Evolutionary conservation across 2,113 vertebrate genomes (phyloP).

Genomic region (Alethe castanea): DNA sequence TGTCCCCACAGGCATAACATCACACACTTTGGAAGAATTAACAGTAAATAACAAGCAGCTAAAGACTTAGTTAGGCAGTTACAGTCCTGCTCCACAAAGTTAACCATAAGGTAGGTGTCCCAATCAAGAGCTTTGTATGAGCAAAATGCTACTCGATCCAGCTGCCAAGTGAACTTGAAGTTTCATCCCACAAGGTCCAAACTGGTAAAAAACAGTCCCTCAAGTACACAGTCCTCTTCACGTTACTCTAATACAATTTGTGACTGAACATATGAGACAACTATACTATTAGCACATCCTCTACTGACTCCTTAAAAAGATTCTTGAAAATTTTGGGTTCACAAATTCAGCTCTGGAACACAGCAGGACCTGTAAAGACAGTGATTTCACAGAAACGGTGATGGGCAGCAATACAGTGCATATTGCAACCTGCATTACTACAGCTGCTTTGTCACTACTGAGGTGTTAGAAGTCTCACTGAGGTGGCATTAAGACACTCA

Average conservation of each 20-base stretch:
- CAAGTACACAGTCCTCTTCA: neutral
- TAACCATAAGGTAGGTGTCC: rapidly evolving
- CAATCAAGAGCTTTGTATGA: neutral
- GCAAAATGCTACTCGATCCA: neutral
- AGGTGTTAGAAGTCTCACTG: neutral
- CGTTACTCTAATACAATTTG: neutral
- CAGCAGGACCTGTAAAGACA: neutral
- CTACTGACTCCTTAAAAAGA: neutral
- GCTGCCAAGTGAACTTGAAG: neutral
- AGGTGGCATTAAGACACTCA: neutral
- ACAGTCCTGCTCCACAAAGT: neutral
- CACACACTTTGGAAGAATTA: neutral
- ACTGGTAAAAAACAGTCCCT: neutral
- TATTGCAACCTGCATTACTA: neutral
- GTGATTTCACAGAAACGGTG: neutral
- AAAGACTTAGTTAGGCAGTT: no score
- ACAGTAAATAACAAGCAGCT: neutral
- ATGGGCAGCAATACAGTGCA: rapidly evolving
- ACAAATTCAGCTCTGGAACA: neutral
- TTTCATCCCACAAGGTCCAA: neutral
- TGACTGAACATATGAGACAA: neutral
- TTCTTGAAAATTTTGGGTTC: neutral
- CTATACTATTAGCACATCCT: neutral
- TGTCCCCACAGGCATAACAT: neutral
- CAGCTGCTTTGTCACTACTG: no score